These are phyloP conservation scores for Acipenser ruthenus DNA, from an alignment of 2,797 vertebrate genomes.

Conservation along the genomic window DNA sequence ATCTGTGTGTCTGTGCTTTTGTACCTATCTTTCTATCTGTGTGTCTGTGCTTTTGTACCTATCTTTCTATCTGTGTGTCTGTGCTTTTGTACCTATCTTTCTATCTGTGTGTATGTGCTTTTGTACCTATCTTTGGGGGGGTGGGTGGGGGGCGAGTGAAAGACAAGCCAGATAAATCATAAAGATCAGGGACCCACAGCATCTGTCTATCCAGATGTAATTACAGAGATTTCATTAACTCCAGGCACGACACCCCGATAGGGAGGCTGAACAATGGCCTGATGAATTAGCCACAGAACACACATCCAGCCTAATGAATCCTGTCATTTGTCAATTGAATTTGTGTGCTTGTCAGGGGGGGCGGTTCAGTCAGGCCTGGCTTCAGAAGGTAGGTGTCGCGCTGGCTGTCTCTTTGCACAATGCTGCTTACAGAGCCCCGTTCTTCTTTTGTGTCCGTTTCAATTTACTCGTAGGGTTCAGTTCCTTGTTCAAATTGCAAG, in stretches of 20 bases:
- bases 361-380: background rate
- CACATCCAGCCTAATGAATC: background rate
- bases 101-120: background rate
- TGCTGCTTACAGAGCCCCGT: background rate
- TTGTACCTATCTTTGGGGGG: background rate
- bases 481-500: too few species aligned
- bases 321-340: slow-evolving; percentile 2
- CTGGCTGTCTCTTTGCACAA: background rate
- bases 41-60: too few species aligned
- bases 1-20: background rate
- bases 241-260: background rate
- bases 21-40: background rate
- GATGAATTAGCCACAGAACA: background rate
- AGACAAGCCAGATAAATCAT: background rate
- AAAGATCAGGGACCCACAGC: background rate
- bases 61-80: too few species aligned
- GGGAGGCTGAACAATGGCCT: background rate
- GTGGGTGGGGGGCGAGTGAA: background rate
- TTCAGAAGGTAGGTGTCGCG: background rate
- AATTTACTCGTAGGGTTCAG: too few species aligned
- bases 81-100: too few species aligned
- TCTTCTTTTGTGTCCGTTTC: background rate
- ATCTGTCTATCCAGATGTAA: slow-evolving; percentile 3
- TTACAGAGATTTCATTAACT: slow-evolving; percentile 2
- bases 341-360: background rate